Conservation (phyloP, 2,797 vertebrate species). For the Chloroceryle amazona region DNA sequence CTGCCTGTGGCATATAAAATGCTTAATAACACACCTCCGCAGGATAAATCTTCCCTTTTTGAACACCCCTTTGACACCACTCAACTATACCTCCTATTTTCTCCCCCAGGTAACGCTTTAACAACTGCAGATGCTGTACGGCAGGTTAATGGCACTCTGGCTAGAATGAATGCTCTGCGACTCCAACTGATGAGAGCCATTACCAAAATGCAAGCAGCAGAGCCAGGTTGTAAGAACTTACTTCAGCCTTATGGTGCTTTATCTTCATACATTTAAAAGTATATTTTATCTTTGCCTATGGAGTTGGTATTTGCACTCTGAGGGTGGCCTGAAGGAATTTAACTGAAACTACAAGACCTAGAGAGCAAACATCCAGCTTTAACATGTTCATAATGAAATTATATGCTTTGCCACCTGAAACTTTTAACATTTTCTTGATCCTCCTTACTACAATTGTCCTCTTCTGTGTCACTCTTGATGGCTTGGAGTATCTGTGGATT, state of each 20-base stretch:
- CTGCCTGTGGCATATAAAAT: neutral
- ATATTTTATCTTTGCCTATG: neutral
- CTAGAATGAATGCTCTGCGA: constrained; percentile 81
- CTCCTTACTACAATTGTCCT: neutral
- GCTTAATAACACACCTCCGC: neutral
- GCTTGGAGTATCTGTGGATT: neutral
- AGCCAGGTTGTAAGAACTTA: constrained; percentile 82
- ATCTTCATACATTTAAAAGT: neutral
- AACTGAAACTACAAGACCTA: neutral
- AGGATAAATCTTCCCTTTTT: neutral
- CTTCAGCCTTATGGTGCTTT: neutral
- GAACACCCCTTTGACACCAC: neutral
- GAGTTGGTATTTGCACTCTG: neutral
- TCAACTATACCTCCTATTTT: constrained; percentile 11
- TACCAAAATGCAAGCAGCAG: constrained; percentile 81
- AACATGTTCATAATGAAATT: neutral
- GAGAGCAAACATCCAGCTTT: neutral
- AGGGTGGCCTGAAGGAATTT: neutral
- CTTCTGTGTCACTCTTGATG: neutral
- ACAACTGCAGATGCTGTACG: constrained; percentile 82
- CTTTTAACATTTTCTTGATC: neutral
- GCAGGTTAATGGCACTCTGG: constrained; percentile 87
- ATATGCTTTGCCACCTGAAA: neutral
- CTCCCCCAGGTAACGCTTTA: constrained; percentile 74
- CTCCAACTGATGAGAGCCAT: constrained; percentile 81